Conservation (phyloP, 2,888 invertebrate species). For the Scaptodrosophila latifasciaeformis region DNA sequence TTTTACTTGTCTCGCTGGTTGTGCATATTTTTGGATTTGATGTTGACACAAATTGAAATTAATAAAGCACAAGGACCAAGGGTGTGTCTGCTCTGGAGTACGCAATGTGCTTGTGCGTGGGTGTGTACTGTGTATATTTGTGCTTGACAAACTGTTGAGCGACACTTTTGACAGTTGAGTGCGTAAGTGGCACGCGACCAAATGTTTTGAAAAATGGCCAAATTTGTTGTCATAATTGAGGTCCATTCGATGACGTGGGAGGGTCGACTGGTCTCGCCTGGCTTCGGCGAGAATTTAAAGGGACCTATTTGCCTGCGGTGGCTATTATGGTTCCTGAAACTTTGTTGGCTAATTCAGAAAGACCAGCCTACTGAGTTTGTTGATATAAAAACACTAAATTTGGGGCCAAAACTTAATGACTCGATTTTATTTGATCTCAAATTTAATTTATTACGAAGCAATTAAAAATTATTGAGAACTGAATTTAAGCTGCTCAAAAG, state of each 20-base stretch:
- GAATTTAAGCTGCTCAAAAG: too few relatives aligned
- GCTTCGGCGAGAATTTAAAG: too few relatives aligned
- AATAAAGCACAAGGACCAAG: constrained; percentile 41
- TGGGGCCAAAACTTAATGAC: too few relatives aligned
- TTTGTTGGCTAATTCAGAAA: too few relatives aligned
- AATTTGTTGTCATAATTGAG: constrained; percentile 52
- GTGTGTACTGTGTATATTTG: constrained; percentile 22
- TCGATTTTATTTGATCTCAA: too few relatives aligned
- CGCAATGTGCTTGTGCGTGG: constrained; percentile 11
- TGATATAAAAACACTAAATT: too few relatives aligned
- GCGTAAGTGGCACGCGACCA: constrained; percentile 12
- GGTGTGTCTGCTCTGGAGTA: constrained; percentile 7
- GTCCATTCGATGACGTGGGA: too few relatives aligned
- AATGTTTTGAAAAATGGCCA: constrained; percentile 46
- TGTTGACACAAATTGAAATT: constrained; percentile 68
- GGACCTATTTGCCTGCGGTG: not conserved
- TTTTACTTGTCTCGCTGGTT: constrained; percentile 32
- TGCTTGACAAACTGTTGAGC: constrained; percentile 60
- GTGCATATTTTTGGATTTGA: constrained; percentile 51
- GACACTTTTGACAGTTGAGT: constrained; percentile 41
- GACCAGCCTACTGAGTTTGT: too few relatives aligned
- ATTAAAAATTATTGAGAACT: too few relatives aligned
- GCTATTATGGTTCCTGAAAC: not conserved
- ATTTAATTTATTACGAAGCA: too few relatives aligned
- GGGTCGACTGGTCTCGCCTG: too few relatives aligned